phyloP scores from a whole-genome alignment of 2,888 invertebrate genomes.

The Leptinotarsa tumamoca region DNA sequence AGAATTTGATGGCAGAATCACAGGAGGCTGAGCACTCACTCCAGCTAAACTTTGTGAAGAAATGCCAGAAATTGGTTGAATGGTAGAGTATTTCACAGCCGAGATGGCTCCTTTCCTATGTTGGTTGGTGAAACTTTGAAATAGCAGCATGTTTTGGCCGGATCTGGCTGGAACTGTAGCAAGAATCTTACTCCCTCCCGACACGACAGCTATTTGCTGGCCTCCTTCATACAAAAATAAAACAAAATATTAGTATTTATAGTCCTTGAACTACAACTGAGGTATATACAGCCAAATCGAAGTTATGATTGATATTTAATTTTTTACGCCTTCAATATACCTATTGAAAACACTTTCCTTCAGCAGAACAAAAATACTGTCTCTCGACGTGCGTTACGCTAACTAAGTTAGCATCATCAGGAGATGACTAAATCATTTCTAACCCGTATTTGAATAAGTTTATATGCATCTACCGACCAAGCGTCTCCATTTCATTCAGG shows the following conservation, averaged over 20 bases:
- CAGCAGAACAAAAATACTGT: no score
- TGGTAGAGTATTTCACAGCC: conserved; percentile 69
- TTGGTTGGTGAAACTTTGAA: conserved; percentile 77
- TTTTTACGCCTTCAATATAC: no score
- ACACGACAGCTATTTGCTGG: conserved; percentile 79
- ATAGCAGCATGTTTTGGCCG: conserved; percentile 73
- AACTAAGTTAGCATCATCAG: no score
- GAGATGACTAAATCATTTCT: no score
- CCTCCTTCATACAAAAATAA: conserved; percentile 63
- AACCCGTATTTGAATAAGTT: no score
- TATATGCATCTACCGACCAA: no score
- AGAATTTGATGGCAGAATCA: conserved; percentile 64
- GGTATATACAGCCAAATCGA: not conserved
- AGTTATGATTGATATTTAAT: no score
- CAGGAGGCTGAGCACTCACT: conserved; percentile 65
- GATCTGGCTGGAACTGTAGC: conserved; percentile 69
- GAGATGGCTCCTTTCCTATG: conserved; percentile 72
- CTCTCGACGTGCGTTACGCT: no score
- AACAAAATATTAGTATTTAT: not conserved
- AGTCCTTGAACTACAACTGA: not conserved
- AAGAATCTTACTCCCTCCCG: conserved; percentile 74
- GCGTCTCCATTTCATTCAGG: no score
- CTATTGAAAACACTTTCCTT: no score
- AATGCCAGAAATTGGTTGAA: conserved; percentile 65
- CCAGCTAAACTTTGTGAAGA: conserved; percentile 64